Evolutionary conservation across 2,888 invertebrate genomes (phyloP).

Genomic region (Drosophila anomelani): DNA sequence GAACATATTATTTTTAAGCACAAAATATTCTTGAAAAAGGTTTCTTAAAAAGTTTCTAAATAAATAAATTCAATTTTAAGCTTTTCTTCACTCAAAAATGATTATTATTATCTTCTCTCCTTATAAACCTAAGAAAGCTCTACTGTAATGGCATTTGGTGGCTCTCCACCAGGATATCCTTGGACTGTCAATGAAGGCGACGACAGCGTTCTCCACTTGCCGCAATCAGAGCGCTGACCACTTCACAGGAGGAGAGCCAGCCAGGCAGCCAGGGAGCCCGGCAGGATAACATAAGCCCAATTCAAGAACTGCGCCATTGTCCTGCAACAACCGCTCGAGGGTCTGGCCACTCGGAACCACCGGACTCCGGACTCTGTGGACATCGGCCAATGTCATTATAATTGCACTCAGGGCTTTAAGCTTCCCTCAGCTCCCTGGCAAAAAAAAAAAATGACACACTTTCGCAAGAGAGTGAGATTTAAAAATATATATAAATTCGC

Average conservation of each 20-base stretch:
- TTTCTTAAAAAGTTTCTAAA: background rate
- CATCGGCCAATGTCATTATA: constrained; percentile 29
- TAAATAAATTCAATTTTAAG: background rate
- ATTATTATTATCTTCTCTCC: background rate
- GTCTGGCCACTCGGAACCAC: constrained; percentile 5
- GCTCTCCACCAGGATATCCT: constrained; percentile 40
- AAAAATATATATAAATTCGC: constrained; percentile 8
- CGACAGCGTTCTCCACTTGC: constrained; percentile 43
- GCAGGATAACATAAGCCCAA: constrained; percentile 24
- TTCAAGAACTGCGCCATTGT: constrained; percentile 37
- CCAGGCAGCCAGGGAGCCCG: background rate
- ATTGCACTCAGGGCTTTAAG: constrained; percentile 46
- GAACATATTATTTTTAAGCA: background rate
- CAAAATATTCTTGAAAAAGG: background rate
- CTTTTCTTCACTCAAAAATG: background rate
- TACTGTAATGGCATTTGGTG: constrained; percentile 27
- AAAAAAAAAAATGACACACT: constrained; percentile 14
- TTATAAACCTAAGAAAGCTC: background rate
- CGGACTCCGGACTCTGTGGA: constrained; percentile 7
- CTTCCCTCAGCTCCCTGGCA: background rate
- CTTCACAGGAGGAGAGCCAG: constrained; percentile 51
- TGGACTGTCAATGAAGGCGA: constrained; percentile 55
- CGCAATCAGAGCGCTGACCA: constrained; percentile 57
- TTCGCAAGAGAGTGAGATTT: constrained; percentile 42
- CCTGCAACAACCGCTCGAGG: constrained; percentile 36